Base-by-base conservation (phyloP, 2,888 invertebrate genomes). In the Deilephila elpenor region DNA sequence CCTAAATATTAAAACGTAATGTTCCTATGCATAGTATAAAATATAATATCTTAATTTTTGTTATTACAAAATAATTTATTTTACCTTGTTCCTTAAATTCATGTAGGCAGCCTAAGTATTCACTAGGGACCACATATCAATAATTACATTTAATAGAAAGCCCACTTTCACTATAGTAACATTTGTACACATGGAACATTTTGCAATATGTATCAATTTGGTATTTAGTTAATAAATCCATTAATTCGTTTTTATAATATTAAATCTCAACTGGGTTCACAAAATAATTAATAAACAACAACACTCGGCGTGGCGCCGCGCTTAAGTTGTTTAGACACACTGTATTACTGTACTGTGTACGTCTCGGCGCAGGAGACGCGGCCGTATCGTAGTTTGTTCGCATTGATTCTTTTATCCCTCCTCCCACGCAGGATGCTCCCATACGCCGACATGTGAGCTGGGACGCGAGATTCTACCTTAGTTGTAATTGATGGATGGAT, bases 81-180 rank as follows among this genome's bases (percentile, higher is more conserved):
- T 67, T 87, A 93, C 93, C 93, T 91, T 88, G 85, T 83, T 86
- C 84, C 91, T 90, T 86, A 86, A 85, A 86, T 86, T 89, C 93
- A 93, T 93, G 89, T 88, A 92, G 88, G 83, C 84, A 82, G 84
- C 76, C 87, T 88, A 90, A 86, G 89, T 89, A 85, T 91, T 88
- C 87, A 88, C 83, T 84, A 87, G 88, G 88, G 87, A 88, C 91
- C 88, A 89, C 93, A 93, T 93, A 89, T 92, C 93, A 90, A 82
- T 84, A 82, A 83, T 84, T 84, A 82, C 80, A 82, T 85, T 81
- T 83, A 85, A 85, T 87, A 88, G 88, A 89, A 90, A 89, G 87
- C 82, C 77, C 86, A 92, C 93, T 93, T 91, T 93, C 90, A 90
- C 89, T 81, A 83, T 82, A 84, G 84, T 86, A 88, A 90, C 90